Percentiles rank a stretch among this genome's conserved stretches.
Conservation (phyloP, 2,888 invertebrate species). For the Acrocyrtus sp. region DNA sequence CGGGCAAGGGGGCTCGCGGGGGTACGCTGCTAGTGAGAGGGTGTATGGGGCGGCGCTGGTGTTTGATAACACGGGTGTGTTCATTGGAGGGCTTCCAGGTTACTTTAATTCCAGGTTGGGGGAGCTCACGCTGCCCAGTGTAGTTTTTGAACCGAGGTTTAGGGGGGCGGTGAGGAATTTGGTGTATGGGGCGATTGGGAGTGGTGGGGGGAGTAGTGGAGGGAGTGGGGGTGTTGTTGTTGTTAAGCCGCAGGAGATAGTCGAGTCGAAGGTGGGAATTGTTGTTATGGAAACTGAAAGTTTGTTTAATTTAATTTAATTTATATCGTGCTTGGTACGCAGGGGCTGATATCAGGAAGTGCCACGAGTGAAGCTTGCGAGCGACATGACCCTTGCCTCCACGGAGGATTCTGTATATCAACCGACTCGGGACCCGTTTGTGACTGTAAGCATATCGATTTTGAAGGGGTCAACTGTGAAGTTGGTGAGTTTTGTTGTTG, state of each 20-base stretch:
- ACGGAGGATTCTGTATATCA: constrained; percentile 95
- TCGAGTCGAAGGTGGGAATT: constrained; percentile 72
- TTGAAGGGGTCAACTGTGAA: constrained; percentile 93
- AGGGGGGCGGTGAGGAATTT: constrained; percentile 91
- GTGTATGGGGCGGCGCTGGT: neutral
- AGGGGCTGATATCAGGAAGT: constrained; percentile 58
- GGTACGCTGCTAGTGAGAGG: neutral
- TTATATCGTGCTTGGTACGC: constrained; percentile 1
- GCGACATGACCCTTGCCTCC: constrained; percentile 78
- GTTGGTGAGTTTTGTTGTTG: constrained; percentile 78
- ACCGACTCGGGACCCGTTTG: constrained; percentile 95
- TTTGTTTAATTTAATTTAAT: neutral
- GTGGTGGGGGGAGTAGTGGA: neutral
- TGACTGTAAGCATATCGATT: constrained; percentile 93
- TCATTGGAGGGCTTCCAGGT: constrained; percentile 95
- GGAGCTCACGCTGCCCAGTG: constrained; percentile 86
- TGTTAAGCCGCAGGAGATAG: constrained; percentile 85
- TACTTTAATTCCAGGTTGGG: constrained; percentile 91
- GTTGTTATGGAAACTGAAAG: too few relatives aligned
- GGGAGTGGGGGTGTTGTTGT: constrained; percentile 78
- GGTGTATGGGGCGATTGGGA: constrained; percentile 84
- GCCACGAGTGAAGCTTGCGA: constrained; percentile 58
- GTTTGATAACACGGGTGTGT: constrained; percentile 87
- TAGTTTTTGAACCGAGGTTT: constrained; percentile 92
- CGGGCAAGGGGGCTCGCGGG: neutral